These are phyloP conservation scores for Sparidentex hasta DNA, from an alignment of 2,797 vertebrate genomes.

Conservation along the genomic window DNA sequence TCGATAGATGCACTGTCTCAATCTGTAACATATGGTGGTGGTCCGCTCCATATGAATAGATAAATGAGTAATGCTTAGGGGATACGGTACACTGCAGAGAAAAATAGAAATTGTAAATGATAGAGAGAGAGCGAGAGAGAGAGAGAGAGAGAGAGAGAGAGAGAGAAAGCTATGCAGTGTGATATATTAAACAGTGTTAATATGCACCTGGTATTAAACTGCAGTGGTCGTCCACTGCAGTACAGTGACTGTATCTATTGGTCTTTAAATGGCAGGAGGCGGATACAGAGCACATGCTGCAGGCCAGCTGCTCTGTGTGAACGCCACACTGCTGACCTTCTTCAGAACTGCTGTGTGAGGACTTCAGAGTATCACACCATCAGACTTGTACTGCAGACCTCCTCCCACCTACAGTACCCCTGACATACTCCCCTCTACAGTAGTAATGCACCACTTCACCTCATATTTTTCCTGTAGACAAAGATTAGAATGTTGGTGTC, in stretches of 20 bases:
- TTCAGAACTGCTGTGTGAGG: constrained; percentile 60
- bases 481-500: not conserved
- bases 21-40: constrained; percentile 7
- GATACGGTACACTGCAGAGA: constrained; percentile 2
- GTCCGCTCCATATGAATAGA: not conserved
- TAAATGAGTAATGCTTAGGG: not conserved
- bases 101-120: not conserved
- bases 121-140: not conserved
- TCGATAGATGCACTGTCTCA: not conserved
- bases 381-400: constrained; percentile 40
- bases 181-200: constrained; percentile 5
- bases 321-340: constrained; percentile 58
- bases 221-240: constrained; percentile 16
- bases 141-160: not conserved
- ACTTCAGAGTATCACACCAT: constrained; percentile 33
- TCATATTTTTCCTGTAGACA: not conserved
- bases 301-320: constrained; percentile 34
- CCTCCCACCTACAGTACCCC: constrained; percentile 32
- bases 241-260: not conserved
- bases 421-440: constrained; percentile 27
- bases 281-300: constrained; percentile 30
- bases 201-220: constrained; percentile 14
- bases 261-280: constrained; percentile 10
- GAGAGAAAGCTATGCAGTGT: constrained; percentile 15
- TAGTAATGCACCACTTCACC: constrained; percentile 33